Conservation (phyloP, 2,888 invertebrate genomes). For the Tetragnatha montana region DNA sequence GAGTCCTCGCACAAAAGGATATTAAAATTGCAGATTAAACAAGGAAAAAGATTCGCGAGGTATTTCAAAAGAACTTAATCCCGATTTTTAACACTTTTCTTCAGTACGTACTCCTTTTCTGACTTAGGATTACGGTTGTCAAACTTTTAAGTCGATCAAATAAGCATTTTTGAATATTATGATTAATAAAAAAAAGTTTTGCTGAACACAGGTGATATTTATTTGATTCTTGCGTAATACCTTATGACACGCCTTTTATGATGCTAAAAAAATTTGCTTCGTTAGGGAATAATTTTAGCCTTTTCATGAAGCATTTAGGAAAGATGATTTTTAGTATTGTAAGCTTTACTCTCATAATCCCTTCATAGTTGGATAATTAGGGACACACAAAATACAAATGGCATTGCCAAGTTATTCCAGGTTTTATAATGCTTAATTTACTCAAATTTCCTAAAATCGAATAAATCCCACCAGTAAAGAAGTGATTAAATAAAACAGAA, state of each 20-base stretch:
- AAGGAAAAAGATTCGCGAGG: background rate
- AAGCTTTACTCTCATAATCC: too few relatives aligned
- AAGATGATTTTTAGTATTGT: too few relatives aligned
- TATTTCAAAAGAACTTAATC: constrained; percentile 5
- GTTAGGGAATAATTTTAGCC: too few relatives aligned
- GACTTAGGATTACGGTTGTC: constrained; percentile 10
- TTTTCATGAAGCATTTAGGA: too few relatives aligned
- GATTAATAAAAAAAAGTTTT: background rate
- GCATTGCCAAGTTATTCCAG: too few relatives aligned
- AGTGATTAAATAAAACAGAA: too few relatives aligned
- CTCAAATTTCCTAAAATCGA: too few relatives aligned
- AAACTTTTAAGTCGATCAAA: background rate
- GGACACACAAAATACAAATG: too few relatives aligned
- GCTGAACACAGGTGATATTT: background rate
- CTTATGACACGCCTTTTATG: background rate
- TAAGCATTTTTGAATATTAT: background rate
- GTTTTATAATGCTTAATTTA: too few relatives aligned
- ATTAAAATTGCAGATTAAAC: constrained; percentile 45
- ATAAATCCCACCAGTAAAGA: too few relatives aligned
- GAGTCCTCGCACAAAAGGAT: constrained; percentile 34
- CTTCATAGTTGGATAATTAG: too few relatives aligned
- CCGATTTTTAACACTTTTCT: background rate
- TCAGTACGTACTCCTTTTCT: background rate
- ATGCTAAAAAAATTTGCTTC: background rate
- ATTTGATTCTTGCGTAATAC: background rate